A percentile compares a stretch with the other conserved stretches of the same genome.
phyloP scores from a whole-genome alignment of 2,888 invertebrate genomes.

The Lochmaea capreae region DNA sequence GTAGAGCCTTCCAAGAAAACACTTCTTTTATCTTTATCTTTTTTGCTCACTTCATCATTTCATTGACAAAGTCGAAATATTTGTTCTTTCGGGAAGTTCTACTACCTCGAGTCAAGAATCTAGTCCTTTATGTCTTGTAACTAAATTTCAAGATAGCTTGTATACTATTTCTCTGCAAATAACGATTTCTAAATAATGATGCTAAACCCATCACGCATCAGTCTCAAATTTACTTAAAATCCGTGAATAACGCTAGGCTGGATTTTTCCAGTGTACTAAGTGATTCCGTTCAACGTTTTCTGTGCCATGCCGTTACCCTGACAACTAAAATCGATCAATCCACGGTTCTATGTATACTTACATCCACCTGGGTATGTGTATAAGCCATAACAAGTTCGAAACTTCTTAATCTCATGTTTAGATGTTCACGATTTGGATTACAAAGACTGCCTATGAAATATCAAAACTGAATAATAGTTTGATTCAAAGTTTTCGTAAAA shows the following conservation, averaged over 20 bases:
- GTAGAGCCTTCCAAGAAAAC: no score
- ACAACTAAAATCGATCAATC: constrained; percentile 39
- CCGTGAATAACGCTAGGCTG: background rate
- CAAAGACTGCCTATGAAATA: background rate
- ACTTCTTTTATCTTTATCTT: no score
- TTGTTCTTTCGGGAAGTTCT: no score
- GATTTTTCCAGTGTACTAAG: constrained; percentile 9
- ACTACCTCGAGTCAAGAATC: no score
- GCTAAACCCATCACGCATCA: no score
- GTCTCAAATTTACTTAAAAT: no score
- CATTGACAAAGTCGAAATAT: no score
- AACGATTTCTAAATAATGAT: no score
- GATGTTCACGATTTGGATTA: constrained; percentile 14
- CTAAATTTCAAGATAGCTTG: no score
- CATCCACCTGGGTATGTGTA: constrained; percentile 9
- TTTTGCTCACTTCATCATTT: no score
- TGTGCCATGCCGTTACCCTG: constrained; percentile 38
- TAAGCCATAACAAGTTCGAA: constrained; percentile 3
- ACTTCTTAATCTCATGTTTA: constrained; percentile 9
- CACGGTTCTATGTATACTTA: constrained; percentile 20
- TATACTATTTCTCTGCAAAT: no score
- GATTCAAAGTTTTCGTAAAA: background rate
- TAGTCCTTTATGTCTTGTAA: no score
- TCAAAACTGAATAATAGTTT: background rate
- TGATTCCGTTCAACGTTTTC: constrained; percentile 11